Conservation (phyloP, 2,888 invertebrate genomes). For the Chymomyza caudatula region DNA sequence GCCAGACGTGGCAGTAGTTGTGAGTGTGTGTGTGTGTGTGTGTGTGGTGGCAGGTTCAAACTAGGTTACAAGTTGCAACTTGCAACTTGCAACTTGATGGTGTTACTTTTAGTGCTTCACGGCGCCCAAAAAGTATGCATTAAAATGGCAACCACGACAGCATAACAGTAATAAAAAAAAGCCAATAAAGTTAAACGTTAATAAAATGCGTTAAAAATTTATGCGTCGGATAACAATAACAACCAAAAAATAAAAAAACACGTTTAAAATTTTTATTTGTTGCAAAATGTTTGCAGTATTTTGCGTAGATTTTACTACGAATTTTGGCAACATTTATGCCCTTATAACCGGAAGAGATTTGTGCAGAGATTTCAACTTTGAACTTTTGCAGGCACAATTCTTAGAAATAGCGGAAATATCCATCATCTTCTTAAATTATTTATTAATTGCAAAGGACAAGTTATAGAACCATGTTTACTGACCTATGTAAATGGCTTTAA, state of each 20-base stretch:
- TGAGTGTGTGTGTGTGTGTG: no score
- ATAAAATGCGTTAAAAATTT: neutral
- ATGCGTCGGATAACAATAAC: neutral
- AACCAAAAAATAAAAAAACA: neutral
- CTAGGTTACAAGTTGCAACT: constrained; percentile 61
- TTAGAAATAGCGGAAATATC: no score
- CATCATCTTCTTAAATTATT: no score
- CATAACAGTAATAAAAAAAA: neutral
- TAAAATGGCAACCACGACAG: constrained; percentile 2
- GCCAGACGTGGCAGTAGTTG: no score
- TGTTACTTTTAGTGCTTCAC: constrained; percentile 26
- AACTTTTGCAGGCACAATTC: no score
- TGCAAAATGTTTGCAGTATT: neutral
- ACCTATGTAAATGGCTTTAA: no score
- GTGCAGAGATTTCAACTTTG: neutral
- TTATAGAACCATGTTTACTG: no score
- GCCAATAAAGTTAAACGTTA: neutral
- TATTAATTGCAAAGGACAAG: no score
- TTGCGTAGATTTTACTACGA: neutral
- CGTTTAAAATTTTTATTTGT: neutral
- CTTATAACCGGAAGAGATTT: no score
- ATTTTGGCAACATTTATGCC: no score
- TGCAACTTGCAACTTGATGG: constrained; percentile 51
- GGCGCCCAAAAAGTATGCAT: neutral
- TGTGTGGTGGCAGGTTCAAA: constrained; percentile 29